phyloP scores from a whole-genome alignment of 2,797 vertebrate species.

The Telmatherina bonti region DNA sequence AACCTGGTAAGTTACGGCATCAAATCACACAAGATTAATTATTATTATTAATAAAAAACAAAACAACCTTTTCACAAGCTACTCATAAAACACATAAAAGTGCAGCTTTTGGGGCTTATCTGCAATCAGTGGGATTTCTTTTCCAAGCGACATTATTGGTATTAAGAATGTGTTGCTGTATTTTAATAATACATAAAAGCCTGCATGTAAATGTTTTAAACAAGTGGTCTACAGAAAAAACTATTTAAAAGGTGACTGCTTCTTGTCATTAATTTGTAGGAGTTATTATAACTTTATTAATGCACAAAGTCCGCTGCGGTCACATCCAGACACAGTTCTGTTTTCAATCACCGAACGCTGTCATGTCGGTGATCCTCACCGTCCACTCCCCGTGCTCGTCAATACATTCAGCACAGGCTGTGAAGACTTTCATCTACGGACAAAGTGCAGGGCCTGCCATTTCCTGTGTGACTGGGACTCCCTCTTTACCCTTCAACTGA shows the following conservation, averaged over 20 bases:
- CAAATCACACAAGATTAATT: no score
- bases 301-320: background rate
- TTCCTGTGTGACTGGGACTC: constrained; percentile 47
- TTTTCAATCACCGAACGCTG: constrained; percentile 12
- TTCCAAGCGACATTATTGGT: no score
- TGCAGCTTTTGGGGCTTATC: no score
- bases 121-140: no score
- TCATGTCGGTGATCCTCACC: constrained; percentile 1
- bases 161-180: no score
- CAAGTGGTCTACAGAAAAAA: background rate
- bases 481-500: constrained; percentile 73
- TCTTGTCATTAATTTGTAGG: background rate
- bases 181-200: no score
- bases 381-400: background rate
- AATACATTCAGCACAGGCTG: constrained; percentile 18
- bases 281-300: background rate
- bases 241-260: background rate
- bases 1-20: no score
- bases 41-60: no score
- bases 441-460: constrained; percentile 42
- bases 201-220: no score
- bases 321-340: constrained; percentile 17
- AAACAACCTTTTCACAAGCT: no score
- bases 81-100: no score
- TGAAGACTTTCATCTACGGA: constrained; percentile 42